Conservation (phyloP, 2,113 vertebrate genomes). For the Scytalopus superciliaris region DNA sequence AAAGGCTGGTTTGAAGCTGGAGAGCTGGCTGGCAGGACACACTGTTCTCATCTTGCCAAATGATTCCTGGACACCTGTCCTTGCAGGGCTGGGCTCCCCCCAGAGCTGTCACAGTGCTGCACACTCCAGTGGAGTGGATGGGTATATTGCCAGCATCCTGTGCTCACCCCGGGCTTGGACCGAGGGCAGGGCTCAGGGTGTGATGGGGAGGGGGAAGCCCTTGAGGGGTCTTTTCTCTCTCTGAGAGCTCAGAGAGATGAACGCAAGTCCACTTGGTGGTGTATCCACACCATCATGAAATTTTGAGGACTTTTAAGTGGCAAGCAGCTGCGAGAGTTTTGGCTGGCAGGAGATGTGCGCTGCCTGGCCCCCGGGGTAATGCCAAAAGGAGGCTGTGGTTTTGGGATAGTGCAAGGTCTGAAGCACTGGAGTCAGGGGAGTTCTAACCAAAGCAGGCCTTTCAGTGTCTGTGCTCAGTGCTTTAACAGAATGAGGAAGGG, state of each 20-base stretch:
- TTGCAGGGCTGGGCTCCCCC: background rate
- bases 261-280: background rate
- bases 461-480: background rate
- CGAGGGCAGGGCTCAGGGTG: background rate
- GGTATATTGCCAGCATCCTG: fast-evolving
- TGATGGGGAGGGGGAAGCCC: background rate
- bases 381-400: background rate
- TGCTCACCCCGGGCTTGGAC: background rate
- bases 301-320: background rate
- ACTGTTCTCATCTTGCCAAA: slow-evolving; percentile 6
- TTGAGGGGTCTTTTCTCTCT: background rate
- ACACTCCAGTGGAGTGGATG: fast-evolving
- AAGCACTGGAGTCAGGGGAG: background rate
- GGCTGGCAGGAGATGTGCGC: background rate
- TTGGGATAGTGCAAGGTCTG: background rate
- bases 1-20: slow-evolving; percentile 12
- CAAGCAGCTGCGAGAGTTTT: background rate
- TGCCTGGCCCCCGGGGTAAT: background rate
- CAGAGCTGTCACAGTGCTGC: background rate
- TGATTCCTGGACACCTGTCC: background rate
- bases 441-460: background rate
- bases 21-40: slow-evolving; percentile 14
- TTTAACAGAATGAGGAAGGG: background rate
- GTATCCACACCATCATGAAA: background rate
- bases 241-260: background rate